Conservation (phyloP, 2,113 vertebrate genomes). For the Lophotis ruficrista region DNA sequence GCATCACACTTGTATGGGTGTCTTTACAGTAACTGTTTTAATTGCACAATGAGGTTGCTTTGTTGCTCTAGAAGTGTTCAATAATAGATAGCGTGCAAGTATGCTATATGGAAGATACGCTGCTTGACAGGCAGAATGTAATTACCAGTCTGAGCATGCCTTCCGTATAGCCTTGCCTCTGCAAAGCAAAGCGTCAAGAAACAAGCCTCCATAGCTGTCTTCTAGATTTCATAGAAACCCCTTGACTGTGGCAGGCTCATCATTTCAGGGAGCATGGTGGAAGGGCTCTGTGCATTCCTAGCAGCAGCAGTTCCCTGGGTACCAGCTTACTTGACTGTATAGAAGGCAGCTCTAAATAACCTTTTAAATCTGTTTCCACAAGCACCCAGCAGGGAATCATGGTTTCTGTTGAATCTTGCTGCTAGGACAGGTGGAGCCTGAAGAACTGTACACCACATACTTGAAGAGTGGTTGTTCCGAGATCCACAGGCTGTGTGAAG, state of each 20-base stretch:
- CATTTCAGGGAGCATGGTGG: background rate
- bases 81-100: background rate
- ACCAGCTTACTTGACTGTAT: background rate
- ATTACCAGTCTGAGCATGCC: background rate
- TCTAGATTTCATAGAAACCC: background rate
- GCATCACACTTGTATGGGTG: background rate
- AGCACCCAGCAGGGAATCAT: background rate
- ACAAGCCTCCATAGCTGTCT: background rate
- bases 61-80: background rate
- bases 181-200: background rate
- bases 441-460: background rate
- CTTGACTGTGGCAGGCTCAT: background rate
- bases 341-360: background rate
- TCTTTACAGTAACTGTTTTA: background rate
- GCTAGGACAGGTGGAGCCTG: background rate
- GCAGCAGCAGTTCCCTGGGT: background rate
- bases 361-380: background rate
- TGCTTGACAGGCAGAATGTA: background rate
- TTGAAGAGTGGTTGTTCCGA: background rate
- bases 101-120: background rate
- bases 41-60: background rate
- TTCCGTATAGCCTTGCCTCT: background rate
- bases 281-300: background rate
- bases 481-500: background rate
- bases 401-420: background rate